Conservation (phyloP, 1,140 invertebrate species). For the Macrostomum lignano region DNA sequence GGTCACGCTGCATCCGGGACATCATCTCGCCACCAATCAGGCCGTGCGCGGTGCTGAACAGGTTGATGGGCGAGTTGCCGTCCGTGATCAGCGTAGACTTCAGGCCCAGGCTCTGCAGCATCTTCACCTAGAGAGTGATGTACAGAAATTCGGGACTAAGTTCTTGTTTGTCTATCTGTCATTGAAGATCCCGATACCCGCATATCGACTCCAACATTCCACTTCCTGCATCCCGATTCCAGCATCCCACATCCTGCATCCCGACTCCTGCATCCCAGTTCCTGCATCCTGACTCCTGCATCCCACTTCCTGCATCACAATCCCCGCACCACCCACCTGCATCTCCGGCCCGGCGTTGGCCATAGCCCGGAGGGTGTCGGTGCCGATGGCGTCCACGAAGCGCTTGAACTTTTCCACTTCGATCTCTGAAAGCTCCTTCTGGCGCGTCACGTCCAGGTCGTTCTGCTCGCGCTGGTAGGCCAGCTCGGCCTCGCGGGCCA, state of each 20-base stretch:
- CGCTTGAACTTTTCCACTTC: constrained; percentile 29
- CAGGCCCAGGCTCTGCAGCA: constrained; percentile 29
- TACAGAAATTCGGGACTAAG: too few relatives aligned
- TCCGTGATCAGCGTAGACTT: constrained; percentile 32
- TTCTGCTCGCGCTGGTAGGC: constrained; percentile 27
- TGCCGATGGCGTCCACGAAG: constrained; percentile 28
- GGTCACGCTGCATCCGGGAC: background rate
- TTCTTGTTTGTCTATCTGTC: too few relatives aligned
- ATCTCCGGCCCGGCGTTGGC: constrained; percentile 30
- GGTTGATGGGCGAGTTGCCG: constrained; percentile 29
- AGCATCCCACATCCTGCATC: too few relatives aligned
- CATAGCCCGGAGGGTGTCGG: constrained; percentile 27
- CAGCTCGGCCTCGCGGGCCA: constrained; percentile 29
- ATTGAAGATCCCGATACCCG: too few relatives aligned
- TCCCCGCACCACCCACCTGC: too few relatives aligned
- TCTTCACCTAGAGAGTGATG: constrained; percentile 26
- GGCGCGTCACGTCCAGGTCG: constrained; percentile 26
- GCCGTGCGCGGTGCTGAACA: constrained; percentile 30
- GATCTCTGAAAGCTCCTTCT: constrained; percentile 22
- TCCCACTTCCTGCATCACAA: too few relatives aligned
- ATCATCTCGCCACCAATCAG: constrained; percentile 20
- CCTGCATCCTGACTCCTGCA: too few relatives aligned
- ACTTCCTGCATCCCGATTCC: too few relatives aligned
- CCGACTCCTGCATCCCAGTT: too few relatives aligned
- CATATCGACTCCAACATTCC: too few relatives aligned